Percentiles rank a stretch among this genome's conserved stretches.
Conservation (phyloP, 2,797 vertebrate genomes). For the Xiphorhynchus erythropygius region DNA sequence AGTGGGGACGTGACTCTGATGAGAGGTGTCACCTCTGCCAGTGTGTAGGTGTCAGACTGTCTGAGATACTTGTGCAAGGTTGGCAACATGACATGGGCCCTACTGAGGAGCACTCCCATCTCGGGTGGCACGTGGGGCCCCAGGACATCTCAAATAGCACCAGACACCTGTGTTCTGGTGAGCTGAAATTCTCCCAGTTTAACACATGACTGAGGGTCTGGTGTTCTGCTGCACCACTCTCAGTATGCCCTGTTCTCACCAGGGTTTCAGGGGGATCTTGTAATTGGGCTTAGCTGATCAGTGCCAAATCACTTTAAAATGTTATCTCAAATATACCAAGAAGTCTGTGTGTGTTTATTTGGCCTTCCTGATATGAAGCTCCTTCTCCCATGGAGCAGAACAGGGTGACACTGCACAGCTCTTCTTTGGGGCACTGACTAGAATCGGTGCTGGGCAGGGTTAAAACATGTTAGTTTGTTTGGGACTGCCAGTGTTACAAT, state of each 20-base stretch:
- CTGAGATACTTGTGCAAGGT: neutral
- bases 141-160: neutral
- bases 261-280: neutral
- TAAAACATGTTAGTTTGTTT: neutral
- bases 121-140: neutral
- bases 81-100: neutral
- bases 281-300: neutral
- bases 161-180: neutral
- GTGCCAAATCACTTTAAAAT: neutral
- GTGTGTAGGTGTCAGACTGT: neutral
- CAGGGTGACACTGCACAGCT: neutral
- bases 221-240: neutral
- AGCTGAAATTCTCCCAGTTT: neutral
- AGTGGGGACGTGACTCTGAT: neutral
- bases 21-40: neutral
- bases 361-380: neutral
- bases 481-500: neutral
- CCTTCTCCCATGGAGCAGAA: neutral
- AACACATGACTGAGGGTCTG: neutral
- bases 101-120: neutral
- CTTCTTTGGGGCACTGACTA: neutral
- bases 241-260: accelerated
- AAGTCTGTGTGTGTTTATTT: neutral
- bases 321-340: neutral
- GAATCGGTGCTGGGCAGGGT: neutral